Evolutionary conservation across 2,888 invertebrate species (phyloP), one percentile per base, ranked within the genome.

Genomic region (Nephrotoma guestfalica): DNA sequence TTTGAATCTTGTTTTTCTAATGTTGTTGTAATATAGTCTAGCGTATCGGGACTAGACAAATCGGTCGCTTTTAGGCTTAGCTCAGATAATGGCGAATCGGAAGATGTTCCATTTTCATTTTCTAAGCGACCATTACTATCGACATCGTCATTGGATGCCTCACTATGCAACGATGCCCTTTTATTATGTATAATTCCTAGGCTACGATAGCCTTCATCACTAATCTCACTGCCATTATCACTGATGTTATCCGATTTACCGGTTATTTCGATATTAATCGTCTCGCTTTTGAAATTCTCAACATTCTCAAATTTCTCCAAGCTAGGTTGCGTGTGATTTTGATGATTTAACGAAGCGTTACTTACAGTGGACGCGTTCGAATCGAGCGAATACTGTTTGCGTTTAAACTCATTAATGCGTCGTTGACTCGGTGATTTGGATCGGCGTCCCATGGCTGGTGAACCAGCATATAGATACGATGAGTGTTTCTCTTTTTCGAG

Each of bases 191-290:
- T 94, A 85, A 96, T 93, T 0, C 96, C 96, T 89, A 96, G 91
- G 89, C 96, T 96, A 89, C 96, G 93, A 90, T 96, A 96, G 0
- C 96, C 96, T 89, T 96, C 96, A 90, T 96, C 96, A 41, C 96
- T 96, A 41, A 96, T 96, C 90, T 96, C 96, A 87, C 96, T 96
- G 9, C 96, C 96, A 88, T 96, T 96, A 90, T 96, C 96, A 86
- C 96, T 95, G 7, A 94, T 94, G 88, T 94, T 94, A 89, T 94
- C 94, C 40, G 93, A 92, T 87, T 92, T 91, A 88, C 87, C 89
- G 87, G 86, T 88, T 87, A 43, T 86, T 88, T 89, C 89, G 86
- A 87, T 87, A 86, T 41, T 87, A 51, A 45, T 86, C 87, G n/a
- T 86, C 71, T 84, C 86, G 45, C 47, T 86, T 86, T 71, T 86